A percentile compares a stretch with the other conserved stretches of the same genome.
phyloP scores from a whole-genome alignment of 2,797 vertebrate genomes.

The Pogoniulus pusillus region DNA sequence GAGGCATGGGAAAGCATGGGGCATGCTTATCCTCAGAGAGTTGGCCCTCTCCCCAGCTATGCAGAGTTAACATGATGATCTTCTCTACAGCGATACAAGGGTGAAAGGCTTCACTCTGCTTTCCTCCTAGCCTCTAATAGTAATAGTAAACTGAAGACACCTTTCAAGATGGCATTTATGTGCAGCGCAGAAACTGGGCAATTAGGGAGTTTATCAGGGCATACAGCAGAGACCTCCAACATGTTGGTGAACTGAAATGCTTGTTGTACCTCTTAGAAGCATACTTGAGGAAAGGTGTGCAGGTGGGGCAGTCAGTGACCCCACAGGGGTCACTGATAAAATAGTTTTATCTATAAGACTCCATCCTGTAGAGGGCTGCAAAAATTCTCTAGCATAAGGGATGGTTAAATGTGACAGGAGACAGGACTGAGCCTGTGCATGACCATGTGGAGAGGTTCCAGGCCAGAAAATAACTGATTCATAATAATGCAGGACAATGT shows the following conservation, averaged over 20 bases:
- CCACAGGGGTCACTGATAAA: neutral
- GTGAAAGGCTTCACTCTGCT: slow-evolving; percentile 11
- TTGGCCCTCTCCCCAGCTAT: slow-evolving; percentile 9
- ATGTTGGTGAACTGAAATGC: neutral
- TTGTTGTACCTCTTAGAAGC: neutral
- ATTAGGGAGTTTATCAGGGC: neutral
- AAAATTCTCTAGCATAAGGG: neutral
- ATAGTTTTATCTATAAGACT: neutral
- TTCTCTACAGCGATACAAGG: neutral
- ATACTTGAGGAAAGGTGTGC: neutral
- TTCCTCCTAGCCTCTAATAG: neutral
- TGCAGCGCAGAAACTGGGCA: rapidly evolving
- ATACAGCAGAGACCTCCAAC: neutral
- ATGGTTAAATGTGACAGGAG: neutral
- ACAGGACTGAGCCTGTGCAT: neutral
- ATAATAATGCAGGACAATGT: neutral
- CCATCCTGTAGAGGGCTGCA: slow-evolving; percentile 9
- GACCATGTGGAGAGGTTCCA: neutral
- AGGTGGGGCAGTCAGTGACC: neutral
- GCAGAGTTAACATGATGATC: slow-evolving; percentile 5
- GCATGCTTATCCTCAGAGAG: slow-evolving; percentile 50
- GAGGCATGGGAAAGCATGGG: slow-evolving; percentile 11
- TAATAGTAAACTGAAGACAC: neutral
- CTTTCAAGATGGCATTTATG: neutral
- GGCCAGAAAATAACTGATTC: neutral